Base-by-base conservation (phyloP, 2,113 vertebrate genomes). In the Cairina moschata region DNA sequence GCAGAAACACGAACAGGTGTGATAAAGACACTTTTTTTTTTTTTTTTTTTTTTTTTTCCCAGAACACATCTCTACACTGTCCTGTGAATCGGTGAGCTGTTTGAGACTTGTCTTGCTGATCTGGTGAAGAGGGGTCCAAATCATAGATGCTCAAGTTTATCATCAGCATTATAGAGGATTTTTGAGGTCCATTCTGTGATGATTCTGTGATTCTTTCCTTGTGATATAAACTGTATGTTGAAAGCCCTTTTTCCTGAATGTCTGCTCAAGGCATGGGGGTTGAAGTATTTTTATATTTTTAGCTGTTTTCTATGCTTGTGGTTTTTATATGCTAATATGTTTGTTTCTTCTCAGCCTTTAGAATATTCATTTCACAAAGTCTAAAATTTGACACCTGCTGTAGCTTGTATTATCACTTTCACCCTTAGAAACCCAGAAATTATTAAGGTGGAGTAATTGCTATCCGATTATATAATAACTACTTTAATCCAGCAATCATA, bases 251-350 rank as follows among this genome's bases (percentile, higher is more conserved):
- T 67, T 72, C 7, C 59, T 71, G 60, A 48, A 48, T 12, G 55
- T 34, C 72, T 83, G 80, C 85, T 95, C 60, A 17, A 92, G 79
- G 93, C 75, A 10, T 32, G 66, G 78, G 46, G 67, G 46, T 65
- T 66, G 89, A 78, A 94, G 62, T 12, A 7, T 11, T 73, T 86
- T 72, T 88, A 16, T 92, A 85, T 88, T 94, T 96, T 95, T 83
- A 94, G 87, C 75, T 71, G 6, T 62, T 84, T 94, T 81, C 58
- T 74, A 9, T 2, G 17, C 69, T 91, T n/a, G 72, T 84, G 83
- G 75, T 71, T 97, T 95, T 96, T 94, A 96, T 96, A 97, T 96
- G 94, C 91, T 95, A 97, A 95, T 93, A 86, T 91, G 93, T 91
- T 88, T 95, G 85, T 91, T 95, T 94, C 67, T 32, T 92, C 92